Percentiles rank a stretch among this genome's conserved stretches.
Evolutionary conservation across 2,888 invertebrate species (phyloP).

Genomic region (Nineta flava): DNA sequence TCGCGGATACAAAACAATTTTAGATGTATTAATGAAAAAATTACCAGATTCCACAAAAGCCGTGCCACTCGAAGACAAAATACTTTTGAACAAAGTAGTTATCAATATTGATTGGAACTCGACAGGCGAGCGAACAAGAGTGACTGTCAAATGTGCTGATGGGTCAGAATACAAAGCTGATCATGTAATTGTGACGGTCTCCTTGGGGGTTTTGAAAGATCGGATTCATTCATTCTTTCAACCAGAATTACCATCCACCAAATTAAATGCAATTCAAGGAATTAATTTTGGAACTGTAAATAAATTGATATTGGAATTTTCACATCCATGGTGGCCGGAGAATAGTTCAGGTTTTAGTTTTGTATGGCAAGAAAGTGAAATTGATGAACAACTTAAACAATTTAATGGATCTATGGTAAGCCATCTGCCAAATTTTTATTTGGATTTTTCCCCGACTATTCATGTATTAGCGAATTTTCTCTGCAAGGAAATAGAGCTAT

Average conservation of each 20-base stretch:
- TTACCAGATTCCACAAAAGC: conserved; percentile 17
- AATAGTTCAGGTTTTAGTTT: conserved; percentile 33
- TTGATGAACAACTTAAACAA: conserved; percentile 14
- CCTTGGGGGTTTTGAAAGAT: conserved; percentile 52
- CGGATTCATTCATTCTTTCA: conserved; percentile 33
- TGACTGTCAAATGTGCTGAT: conserved; percentile 32
- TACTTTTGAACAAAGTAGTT: conserved; percentile 23
- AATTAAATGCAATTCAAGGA: conserved; percentile 36
- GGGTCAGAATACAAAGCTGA: conserved; percentile 36
- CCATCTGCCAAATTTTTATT: no score
- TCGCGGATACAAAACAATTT: conserved; percentile 47
- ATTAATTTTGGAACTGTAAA: conserved; percentile 47
- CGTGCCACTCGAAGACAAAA: conserved; percentile 20
- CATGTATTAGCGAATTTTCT: no score
- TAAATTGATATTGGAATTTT: conserved; percentile 50
- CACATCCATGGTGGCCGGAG: conserved; percentile 44
- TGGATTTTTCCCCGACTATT: no score
- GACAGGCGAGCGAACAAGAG: conserved; percentile 14
- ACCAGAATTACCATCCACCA: conserved; percentile 36
- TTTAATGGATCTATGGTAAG: conserved; percentile 1
- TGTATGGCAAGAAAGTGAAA: conserved; percentile 38
- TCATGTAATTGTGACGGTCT: conserved; percentile 49
- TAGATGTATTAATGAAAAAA: conserved; percentile 44
- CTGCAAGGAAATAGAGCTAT: no score
- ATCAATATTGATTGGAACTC: conserved; percentile 20